A percentile compares a stretch with the other conserved stretches of the same genome.
These are phyloP conservation scores for Sebastes elongatus DNA, from an alignment of 2,797 vertebrate genomes.

Conservation along the genomic window DNA sequence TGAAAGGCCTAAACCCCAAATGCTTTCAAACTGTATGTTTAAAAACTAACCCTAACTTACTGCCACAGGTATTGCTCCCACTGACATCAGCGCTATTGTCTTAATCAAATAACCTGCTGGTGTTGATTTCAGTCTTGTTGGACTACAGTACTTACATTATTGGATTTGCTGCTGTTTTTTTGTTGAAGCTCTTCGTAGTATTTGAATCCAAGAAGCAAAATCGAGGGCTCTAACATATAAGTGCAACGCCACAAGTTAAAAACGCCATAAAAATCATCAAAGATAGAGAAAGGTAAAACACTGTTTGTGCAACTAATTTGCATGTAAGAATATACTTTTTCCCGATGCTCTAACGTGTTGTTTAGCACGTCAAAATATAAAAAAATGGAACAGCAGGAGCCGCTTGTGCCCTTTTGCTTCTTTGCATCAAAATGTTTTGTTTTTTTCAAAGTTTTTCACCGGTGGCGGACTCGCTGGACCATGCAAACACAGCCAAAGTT, in stretches of 20 bases:
- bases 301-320: no score
- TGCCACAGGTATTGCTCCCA: background rate
- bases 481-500: no score
- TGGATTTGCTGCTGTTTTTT: background rate
- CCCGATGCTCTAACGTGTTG: no score
- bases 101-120: background rate
- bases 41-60: background rate
- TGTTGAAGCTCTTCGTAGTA: no score
- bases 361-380: no score
- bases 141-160: background rate
- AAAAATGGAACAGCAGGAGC: no score
- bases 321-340: no score
- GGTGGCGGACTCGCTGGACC: no score
- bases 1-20: background rate
- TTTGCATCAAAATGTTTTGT: no score
- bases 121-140: background rate
- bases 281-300: background rate
- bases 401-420: no score
- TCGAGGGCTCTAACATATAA: background rate
- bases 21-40: background rate
- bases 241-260: background rate
- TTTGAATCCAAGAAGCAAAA: background rate
- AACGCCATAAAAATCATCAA: background rate
- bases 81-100: background rate
- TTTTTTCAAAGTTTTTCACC: no score